A percentile compares a stretch with the other conserved stretches of the same genome.
Conservation (phyloP, 2,888 invertebrate species). For the Drosophila mimica region DNA sequence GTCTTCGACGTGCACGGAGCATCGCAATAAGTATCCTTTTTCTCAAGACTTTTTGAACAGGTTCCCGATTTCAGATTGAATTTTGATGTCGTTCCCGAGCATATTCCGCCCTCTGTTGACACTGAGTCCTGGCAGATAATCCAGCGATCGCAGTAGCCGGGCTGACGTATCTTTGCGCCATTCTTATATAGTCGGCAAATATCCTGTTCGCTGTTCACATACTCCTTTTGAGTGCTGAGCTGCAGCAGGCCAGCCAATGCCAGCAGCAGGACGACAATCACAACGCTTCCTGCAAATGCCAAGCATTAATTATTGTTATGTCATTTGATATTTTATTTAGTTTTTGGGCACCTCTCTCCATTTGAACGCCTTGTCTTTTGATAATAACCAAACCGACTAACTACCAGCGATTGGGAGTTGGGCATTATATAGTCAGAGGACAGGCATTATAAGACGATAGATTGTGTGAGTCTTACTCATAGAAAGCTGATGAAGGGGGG, state of each 20-base stretch:
- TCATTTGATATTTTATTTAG: neutral
- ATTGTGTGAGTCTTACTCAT: neutral
- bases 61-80: slow-evolving; percentile 26
- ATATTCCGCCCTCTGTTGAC: slow-evolving; percentile 14
- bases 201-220: slow-evolving; percentile 51
- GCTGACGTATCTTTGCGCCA: slow-evolving; percentile 67
- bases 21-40: slow-evolving; percentile 63
- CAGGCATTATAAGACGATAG: slow-evolving; percentile 1
- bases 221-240: slow-evolving; percentile 55
- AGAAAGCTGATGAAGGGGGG: slow-evolving; percentile 10
- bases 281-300: slow-evolving; percentile 30
- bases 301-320: neutral
- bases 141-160: slow-evolving; percentile 67
- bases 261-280: slow-evolving; percentile 31
- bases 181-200: slow-evolving; percentile 74
- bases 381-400: slow-evolving; percentile 39
- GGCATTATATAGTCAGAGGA: slow-evolving; percentile 47
- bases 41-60: slow-evolving; percentile 22
- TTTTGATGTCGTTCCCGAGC: slow-evolving; percentile 1
- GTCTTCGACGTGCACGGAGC: slow-evolving; percentile 55
- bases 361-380: slow-evolving; percentile 14
- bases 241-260: slow-evolving; percentile 28
- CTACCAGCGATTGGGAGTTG: slow-evolving; percentile 17
- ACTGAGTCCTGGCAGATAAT: slow-evolving; percentile 59
- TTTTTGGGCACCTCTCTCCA: slow-evolving; percentile 52